Evolutionary conservation across 2,797 vertebrate genomes (phyloP).

Genomic region (Catostomus latipinnis): DNA sequence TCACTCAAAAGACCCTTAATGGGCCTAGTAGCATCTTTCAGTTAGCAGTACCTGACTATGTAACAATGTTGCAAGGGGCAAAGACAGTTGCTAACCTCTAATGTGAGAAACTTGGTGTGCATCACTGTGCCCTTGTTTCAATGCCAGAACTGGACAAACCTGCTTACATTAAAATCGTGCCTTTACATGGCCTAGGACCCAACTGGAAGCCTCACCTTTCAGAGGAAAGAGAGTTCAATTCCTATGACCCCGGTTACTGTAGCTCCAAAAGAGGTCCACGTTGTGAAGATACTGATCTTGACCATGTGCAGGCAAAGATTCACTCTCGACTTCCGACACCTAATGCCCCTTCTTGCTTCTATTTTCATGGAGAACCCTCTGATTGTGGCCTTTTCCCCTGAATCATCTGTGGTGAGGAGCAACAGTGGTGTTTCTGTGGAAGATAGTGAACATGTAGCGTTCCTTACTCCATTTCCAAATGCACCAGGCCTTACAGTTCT

Average conservation of each 20-base stretch:
- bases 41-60: conserved; percentile 69
- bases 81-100: conserved; percentile 72
- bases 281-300: conserved; percentile 70
- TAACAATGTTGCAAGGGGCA: conserved; percentile 72
- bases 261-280: conserved; percentile 76
- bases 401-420: conserved; percentile 78
- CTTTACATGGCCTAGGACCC: conserved; percentile 74
- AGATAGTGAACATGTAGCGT: conserved; percentile 78
- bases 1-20: conserved; percentile 73
- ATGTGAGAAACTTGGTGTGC: conserved; percentile 71
- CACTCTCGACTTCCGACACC: conserved; percentile 72
- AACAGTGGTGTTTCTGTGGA: conserved; percentile 84
- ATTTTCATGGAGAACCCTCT: conserved; percentile 72
- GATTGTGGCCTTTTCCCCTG: conserved; percentile 72
- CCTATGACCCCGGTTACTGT: conserved; percentile 75
- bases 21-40: conserved; percentile 77
- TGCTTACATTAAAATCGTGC: conserved; percentile 75
- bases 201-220: conserved; percentile 74
- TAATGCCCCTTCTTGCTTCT: conserved; percentile 74
- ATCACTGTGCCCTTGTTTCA: conserved; percentile 77
- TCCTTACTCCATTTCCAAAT: conserved; percentile 81
- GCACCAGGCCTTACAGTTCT: conserved; percentile 49
- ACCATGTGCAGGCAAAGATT: conserved; percentile 71
- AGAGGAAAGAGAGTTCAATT: conserved; percentile 72
- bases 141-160: conserved; percentile 65